These are phyloP conservation scores for Brienomyrus brachyistius DNA, from an alignment of 2,113 vertebrate genomes.

Conservation along the genomic window DNA sequence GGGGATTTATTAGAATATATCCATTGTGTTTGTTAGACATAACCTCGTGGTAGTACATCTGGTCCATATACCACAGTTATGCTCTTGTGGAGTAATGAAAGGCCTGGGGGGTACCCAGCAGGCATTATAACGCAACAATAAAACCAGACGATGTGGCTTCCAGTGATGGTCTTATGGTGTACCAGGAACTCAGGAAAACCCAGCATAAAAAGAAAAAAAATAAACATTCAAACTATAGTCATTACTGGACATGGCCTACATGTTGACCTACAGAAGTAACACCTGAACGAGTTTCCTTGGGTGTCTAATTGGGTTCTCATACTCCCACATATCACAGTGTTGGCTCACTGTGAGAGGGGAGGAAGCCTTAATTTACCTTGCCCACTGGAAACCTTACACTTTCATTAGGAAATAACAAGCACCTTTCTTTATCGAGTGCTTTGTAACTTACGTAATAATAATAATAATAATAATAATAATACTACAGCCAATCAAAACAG, in stretches of 20 bases:
- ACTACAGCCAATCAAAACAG: slow-evolving; percentile 24
- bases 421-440: slow-evolving; percentile 43
- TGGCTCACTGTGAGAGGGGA: slow-evolving; percentile 17
- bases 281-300: slow-evolving; percentile 11
- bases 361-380: slow-evolving; percentile 31
- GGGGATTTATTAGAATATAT: neutral
- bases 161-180: no score
- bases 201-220: neutral
- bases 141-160: neutral
- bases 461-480: slow-evolving; percentile 21
- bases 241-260: slow-evolving; percentile 24
- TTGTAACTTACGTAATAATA: slow-evolving; percentile 34
- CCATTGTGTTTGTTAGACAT: neutral
- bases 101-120: neutral
- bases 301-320: neutral
- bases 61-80: neutral
- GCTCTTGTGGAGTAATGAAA: neutral
- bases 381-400: slow-evolving; percentile 42
- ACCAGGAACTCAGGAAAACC: neutral
- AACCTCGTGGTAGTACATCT: neutral
- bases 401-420: slow-evolving; percentile 37
- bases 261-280: slow-evolving; percentile 9
- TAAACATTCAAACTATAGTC: slow-evolving; percentile 20
- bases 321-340: slow-evolving; percentile 26
- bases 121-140: neutral